Percentiles rank a stretch among this genome's conserved stretches.
These are phyloP conservation scores for Caerostris darwini DNA, from an alignment of 1,140 invertebrate species.

Conservation along the genomic window DNA sequence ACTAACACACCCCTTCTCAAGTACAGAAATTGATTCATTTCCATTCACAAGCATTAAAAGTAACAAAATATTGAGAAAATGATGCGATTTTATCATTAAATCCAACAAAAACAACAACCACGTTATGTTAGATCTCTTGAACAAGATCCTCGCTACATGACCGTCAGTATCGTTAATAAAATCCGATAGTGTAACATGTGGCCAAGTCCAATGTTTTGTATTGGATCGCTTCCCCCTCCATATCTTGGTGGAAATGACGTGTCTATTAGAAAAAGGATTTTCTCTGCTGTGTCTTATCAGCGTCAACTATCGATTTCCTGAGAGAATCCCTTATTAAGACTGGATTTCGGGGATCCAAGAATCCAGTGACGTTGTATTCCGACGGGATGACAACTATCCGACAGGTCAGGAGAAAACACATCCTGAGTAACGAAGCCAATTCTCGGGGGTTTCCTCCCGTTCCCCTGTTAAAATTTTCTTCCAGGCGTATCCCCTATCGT, in stretches of 20 bases:
- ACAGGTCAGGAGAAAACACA: slow-evolving; percentile 20
- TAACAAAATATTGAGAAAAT: too few species aligned
- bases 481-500: not conserved
- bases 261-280: slow-evolving; percentile 62
- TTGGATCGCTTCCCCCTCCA: not conserved
- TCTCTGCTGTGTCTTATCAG: slow-evolving; percentile 41
- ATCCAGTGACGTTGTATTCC: slow-evolving; percentile 36
- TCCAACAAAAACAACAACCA: too few species aligned
- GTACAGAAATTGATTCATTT: too few species aligned
- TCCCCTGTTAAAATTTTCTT: slow-evolving; percentile 35
- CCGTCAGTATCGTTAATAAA: slow-evolving; percentile 47
- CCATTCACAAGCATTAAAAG: too few species aligned
- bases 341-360: slow-evolving; percentile 40
- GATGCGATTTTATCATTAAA: too few species aligned
- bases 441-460: slow-evolving; percentile 28
- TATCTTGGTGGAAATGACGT: slow-evolving; percentile 37
- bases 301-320: slow-evolving; percentile 61
- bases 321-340: slow-evolving; percentile 62
- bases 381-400: slow-evolving; percentile 56
- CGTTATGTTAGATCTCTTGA: not conserved
- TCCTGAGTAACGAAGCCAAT: slow-evolving; percentile 52
- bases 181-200: slow-evolving; percentile 51
- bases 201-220: slow-evolving; percentile 13
- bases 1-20: too few species aligned
- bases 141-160: slow-evolving; percentile 4